These are phyloP conservation scores for Apus apus DNA, from an alignment of 2,113 vertebrate genomes.

Conservation along the genomic window DNA sequence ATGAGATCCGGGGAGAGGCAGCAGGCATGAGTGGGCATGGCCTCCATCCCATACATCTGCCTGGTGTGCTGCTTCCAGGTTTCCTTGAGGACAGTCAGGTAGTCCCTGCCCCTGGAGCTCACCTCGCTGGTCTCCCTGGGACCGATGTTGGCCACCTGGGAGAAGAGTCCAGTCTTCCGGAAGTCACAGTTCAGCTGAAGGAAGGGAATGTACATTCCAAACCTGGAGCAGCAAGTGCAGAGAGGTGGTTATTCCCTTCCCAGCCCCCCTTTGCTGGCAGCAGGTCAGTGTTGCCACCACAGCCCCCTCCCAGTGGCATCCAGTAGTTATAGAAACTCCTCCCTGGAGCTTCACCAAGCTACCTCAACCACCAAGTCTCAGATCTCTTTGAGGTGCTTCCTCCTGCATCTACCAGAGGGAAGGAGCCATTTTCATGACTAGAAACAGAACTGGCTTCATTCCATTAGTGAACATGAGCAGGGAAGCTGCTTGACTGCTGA, in stretches of 20 bases:
- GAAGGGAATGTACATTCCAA: conserved; percentile 98
- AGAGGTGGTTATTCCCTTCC: background rate
- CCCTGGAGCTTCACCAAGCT: background rate
- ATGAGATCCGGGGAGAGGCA: conserved; percentile 96
- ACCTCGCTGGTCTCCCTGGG: conserved; percentile 84
- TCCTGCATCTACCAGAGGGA: background rate
- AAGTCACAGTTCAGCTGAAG: conserved; percentile 92
- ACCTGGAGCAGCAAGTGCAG: conserved; percentile 74
- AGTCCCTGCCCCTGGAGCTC: conserved; percentile 83
- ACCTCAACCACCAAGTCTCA: background rate
- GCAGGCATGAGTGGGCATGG: conserved; percentile 97
- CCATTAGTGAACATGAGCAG: background rate
- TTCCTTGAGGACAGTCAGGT: conserved; percentile 90
- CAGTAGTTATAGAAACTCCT: background rate
- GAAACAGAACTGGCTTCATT: background rate
- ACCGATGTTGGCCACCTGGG: conserved; percentile 85
- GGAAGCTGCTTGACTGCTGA: background rate
- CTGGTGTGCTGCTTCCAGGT: conserved; percentile 96
- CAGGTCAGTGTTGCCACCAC: accelerated
- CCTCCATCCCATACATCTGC: conserved; percentile 88
- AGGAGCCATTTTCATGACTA: background rate
- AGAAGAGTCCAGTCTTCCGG: conserved; percentile 80
- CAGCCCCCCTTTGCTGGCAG: background rate
- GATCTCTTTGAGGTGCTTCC: background rate
- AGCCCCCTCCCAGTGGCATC: accelerated